Evolutionary conservation across 2,797 vertebrate genomes (phyloP).

Genomic region (Sebastes miniatus): DNA sequence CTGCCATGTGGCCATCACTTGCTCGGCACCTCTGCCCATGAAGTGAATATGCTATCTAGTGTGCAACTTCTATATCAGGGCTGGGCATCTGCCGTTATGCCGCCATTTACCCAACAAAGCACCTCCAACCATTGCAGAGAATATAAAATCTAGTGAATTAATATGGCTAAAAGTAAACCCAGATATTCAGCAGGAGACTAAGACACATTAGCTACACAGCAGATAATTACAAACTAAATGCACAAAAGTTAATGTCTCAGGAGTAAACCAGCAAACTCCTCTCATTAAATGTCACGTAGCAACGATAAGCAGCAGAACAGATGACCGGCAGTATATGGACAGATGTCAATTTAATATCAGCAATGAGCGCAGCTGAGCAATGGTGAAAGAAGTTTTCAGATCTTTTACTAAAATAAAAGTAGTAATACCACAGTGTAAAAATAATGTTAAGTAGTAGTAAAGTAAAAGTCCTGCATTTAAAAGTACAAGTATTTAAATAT

Average conservation of each 20-base stretch:
- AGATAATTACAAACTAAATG: not conserved
- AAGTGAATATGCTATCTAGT: not conserved
- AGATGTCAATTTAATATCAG: not conserved
- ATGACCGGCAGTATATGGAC: not conserved
- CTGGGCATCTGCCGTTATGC: not conserved
- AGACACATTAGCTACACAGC: not conserved
- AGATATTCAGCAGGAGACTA: not conserved
- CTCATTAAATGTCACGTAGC: not conserved
- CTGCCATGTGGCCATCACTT: conserved; percentile 20
- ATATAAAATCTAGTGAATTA: not conserved
- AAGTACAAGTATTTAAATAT: too few relatives aligned
- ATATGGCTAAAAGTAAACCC: not conserved
- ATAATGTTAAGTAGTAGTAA: too few relatives aligned
- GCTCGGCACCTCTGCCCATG: not conserved
- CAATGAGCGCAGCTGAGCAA: not conserved
- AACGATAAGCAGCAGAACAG: not conserved
- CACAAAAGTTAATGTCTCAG: not conserved
- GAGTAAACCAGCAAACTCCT: not conserved
- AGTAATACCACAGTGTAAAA: too few relatives aligned
- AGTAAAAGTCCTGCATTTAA: too few relatives aligned
- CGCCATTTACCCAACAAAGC: not conserved
- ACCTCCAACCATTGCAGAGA: not conserved
- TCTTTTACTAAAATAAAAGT: too few relatives aligned
- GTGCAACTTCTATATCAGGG: not conserved
- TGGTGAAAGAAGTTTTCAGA: too few relatives aligned